A percentile compares a stretch with the other conserved stretches of the same genome.
phyloP scores from a whole-genome alignment of 2,888 invertebrate genomes.

The Nudaria mundana region DNA sequence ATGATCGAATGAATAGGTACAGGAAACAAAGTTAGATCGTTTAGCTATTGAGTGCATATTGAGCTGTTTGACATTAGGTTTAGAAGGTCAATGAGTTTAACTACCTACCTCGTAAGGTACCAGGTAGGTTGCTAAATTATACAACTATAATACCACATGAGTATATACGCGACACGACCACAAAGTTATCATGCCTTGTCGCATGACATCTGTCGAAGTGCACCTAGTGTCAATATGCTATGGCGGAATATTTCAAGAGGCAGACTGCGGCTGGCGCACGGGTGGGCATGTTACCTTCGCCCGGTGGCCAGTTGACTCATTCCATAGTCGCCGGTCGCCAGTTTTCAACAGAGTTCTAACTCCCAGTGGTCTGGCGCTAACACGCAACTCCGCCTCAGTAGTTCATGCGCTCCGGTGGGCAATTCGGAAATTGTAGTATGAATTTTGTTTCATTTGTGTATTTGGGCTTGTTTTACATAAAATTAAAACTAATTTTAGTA shows the following conservation, averaged over 20 bases:
- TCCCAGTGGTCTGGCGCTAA: slow-evolving; percentile 60
- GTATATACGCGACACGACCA: no score
- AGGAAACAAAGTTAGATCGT: no score
- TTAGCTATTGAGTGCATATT: no score
- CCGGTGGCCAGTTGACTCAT: slow-evolving; percentile 59
- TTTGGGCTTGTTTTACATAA: slow-evolving; percentile 27
- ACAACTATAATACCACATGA: no score
- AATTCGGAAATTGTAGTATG: slow-evolving; percentile 58
- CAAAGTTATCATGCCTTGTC: neutral
- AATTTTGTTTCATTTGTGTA: slow-evolving; percentile 42
- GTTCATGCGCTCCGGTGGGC: slow-evolving; percentile 61
- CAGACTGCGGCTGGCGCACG: slow-evolving; percentile 34
- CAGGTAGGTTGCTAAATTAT: no score
- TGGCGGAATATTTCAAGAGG: slow-evolving; percentile 37
- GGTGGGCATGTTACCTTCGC: slow-evolving; percentile 54
- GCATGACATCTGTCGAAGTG: slow-evolving; percentile 21
- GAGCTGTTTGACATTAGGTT: no score
- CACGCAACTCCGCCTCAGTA: slow-evolving; percentile 70
- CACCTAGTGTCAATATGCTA: no score
- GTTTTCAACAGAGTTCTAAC: slow-evolving; percentile 55
- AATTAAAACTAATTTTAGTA: slow-evolving; percentile 17
- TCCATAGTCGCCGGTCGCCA: slow-evolving; percentile 50
- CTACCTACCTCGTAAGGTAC: no score
- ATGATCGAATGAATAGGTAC: no score
- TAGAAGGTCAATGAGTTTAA: no score